phyloP scores from a whole-genome alignment of 2,888 invertebrate genomes.

The Philereme vetulata region DNA sequence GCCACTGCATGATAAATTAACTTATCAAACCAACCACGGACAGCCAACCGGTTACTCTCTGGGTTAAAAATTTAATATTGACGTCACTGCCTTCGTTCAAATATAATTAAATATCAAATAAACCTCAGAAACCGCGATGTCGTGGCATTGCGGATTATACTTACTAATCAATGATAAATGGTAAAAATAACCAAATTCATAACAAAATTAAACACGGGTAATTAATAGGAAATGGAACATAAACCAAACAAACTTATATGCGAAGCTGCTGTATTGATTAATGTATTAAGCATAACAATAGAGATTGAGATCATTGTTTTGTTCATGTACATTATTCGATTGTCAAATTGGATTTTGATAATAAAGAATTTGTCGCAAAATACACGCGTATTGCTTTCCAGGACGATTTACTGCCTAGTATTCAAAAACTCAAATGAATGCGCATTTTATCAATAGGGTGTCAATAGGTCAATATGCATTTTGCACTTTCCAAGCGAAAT shows the following conservation, averaged over 20 bases:
- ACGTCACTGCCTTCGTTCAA: conserved; percentile 32
- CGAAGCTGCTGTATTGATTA: conserved; percentile 9
- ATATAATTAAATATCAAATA: conserved; percentile 14
- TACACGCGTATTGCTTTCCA: no score
- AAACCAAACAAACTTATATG: conserved; percentile 10
- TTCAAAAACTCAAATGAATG: no score
- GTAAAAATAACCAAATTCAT: neutral
- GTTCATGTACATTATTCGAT: conserved; percentile 16
- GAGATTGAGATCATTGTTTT: conserved; percentile 14
- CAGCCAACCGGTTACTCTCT: conserved; percentile 26
- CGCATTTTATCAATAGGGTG: no score
- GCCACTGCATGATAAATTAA: conserved; percentile 1
- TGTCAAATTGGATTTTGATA: conserved; percentile 5
- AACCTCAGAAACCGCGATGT: neutral
- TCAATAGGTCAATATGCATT: no score
- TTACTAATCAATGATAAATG: neutral
- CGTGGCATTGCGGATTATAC: neutral
- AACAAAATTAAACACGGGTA: conserved; percentile 16
- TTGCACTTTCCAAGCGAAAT: no score
- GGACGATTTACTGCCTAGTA: no score
- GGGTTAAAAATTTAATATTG: conserved; percentile 25
- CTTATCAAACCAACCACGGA: conserved; percentile 2
- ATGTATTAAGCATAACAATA: conserved; percentile 27
- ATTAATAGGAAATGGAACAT: conserved; percentile 18
- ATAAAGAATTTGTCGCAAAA: neutral